Evolutionary conservation across 1,140 invertebrate species (phyloP).

Genomic region (Sycophaga agraensis): DNA sequence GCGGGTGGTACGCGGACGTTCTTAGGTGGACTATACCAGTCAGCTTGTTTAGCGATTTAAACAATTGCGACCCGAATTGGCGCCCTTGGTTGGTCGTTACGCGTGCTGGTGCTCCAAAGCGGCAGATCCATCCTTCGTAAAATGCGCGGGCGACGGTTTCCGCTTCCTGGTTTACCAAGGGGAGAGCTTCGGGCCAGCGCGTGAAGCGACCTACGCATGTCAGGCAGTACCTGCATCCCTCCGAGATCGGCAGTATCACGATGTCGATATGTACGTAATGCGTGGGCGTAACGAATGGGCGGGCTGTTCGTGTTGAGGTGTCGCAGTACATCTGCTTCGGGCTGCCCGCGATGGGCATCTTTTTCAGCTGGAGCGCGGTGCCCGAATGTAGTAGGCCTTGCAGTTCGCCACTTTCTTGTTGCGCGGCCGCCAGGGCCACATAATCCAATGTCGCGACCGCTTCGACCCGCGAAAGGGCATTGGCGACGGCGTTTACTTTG

Average conservation of each 20-base stretch:
- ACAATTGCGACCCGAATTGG: slow-evolving; percentile 46
- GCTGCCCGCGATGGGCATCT: neutral
- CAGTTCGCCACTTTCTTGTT: neutral
- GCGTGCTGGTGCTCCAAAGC: slow-evolving; percentile 41
- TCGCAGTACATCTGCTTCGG: neutral
- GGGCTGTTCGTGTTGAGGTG: neutral
- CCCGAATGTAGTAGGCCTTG: neutral
- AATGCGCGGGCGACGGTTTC: slow-evolving; percentile 44
- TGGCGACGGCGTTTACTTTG: neutral
- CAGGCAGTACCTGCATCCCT: slow-evolving; percentile 21
- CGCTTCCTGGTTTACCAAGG: slow-evolving; percentile 37
- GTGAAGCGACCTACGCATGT: slow-evolving; percentile 40
- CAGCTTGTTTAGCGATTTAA: slow-evolving; percentile 31
- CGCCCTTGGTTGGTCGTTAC: slow-evolving; percentile 44
- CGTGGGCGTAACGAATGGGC: neutral
- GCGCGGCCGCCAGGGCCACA: neutral
- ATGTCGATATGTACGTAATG: slow-evolving; percentile 31
- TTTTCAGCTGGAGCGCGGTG: neutral
- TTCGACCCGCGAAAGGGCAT: neutral
- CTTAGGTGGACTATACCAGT: slow-evolving; percentile 33
- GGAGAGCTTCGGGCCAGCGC: slow-evolving; percentile 40
- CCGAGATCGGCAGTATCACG: neutral
- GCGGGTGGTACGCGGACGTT: slow-evolving; percentile 45
- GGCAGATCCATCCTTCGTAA: slow-evolving; percentile 37
- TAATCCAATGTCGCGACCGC: neutral